These are phyloP conservation scores for Erannis defoliaria DNA, from an alignment of 2,888 invertebrate genomes.

Conservation along the genomic window DNA sequence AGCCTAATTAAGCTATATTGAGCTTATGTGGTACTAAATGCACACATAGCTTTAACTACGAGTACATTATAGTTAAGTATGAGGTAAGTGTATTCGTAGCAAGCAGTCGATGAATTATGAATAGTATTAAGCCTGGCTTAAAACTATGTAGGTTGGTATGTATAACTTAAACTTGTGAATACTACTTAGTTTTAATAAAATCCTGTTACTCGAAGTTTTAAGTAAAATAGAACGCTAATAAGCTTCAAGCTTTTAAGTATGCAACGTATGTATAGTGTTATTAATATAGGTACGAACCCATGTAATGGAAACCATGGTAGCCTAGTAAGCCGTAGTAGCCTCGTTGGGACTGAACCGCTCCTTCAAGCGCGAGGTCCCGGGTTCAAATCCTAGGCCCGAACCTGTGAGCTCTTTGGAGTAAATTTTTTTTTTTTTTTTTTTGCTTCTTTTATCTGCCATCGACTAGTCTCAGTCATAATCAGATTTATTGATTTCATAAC, in stretches of 20 bases:
- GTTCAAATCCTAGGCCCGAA: too few species aligned
- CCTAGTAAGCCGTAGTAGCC: too few species aligned
- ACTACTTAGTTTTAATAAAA: not conserved
- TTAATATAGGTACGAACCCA: slow-evolving; percentile 5
- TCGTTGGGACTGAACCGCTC: too few species aligned
- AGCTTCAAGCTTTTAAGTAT: too few species aligned
- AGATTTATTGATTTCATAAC: too few species aligned
- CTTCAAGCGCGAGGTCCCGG: too few species aligned
- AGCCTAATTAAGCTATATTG: not conserved
- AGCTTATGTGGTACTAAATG: not conserved
- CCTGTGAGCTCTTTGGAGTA: too few species aligned
- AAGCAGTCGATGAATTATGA: not conserved
- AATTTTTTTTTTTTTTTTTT: too few species aligned
- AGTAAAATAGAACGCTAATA: not conserved
- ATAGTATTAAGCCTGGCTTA: not conserved
- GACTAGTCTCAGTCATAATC: too few species aligned
- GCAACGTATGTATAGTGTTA: slow-evolving; percentile 5
- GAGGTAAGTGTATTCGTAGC: not conserved
- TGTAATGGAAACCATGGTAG: too few species aligned
- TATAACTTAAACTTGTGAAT: not conserved
- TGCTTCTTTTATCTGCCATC: too few species aligned
- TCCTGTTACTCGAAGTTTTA: not conserved
- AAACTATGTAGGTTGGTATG: not conserved
- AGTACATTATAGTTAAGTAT: not conserved
- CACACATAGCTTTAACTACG: not conserved